Base-by-base conservation (phyloP, 2,888 invertebrate genomes). In the Calliopum simillimum region DNA sequence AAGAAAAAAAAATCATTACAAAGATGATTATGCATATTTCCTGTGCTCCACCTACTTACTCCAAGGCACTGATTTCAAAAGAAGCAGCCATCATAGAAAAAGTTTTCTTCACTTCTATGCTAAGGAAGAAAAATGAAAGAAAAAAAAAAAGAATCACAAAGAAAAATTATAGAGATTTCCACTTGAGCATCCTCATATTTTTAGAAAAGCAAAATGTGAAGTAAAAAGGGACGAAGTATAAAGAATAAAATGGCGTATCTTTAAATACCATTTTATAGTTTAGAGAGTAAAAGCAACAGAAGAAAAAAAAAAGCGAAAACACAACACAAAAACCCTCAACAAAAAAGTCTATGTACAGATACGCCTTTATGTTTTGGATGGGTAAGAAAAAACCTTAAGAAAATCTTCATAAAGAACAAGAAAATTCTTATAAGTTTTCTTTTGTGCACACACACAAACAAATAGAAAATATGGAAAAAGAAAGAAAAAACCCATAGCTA, bases 1-100 rank as follows among this genome's bases (percentile, higher is more conserved):
- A n/a, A n/a, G n/a, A n/a, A n/a, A n/a, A 33, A 1, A 14, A 63
- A 70, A 65, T 68, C 71, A 66, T 64, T 69, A 73, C 66, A 73
- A 69, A 73, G 73, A 73, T 73, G 71, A 73, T 73, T 73, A 73
- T 73, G 73, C 73, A 71, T 73, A 73, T 73, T 73, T 73, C 73
- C 73, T 69, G 73, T 69, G 73, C 70, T 70, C 70, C 70, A 68
- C 70, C 70, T 70, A 72, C 49, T 55, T 56, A 68, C 56, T 67
- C 59, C 2, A 33, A 33, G 69, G 69, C 73, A 69, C 71, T 73
- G 73, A 73, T 73, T 73, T 71, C 69, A 71, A 71, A 73, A 21
- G n/a, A n/a, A 58, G n/a, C 58, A n/a, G n/a, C n/a, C n/a, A n/a
- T n/a, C 19, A 43, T 41, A 41, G 13, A 55, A 59, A 59, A 33